phyloP scores from a whole-genome alignment of 23 tunicate genomes.

The Halocynthia roretzi region DNA sequence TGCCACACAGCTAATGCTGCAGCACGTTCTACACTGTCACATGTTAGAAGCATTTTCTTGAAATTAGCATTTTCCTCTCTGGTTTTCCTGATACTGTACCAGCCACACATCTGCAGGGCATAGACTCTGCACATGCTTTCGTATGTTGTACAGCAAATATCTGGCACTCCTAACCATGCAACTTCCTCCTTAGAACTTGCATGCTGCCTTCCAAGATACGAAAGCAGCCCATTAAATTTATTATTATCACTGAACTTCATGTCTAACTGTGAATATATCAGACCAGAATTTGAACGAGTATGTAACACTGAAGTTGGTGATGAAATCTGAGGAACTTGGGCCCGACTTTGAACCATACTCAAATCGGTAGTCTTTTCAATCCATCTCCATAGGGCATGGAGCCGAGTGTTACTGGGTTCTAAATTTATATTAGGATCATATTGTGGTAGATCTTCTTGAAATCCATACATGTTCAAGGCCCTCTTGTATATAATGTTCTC shows the following conservation, averaged over 20 bases:
- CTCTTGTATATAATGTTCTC: conserved; percentile 27
- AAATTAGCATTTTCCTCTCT: conserved; percentile 9
- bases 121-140: neutral
- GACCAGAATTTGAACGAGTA: neutral
- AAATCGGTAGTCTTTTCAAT: conserved; percentile 16
- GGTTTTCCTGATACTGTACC: neutral
- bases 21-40: conserved; percentile 38
- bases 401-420: conserved; percentile 28
- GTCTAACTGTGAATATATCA: no score
- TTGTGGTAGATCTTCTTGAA: neutral
- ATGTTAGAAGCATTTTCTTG: conserved; percentile 8
- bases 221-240: conserved; percentile 12
- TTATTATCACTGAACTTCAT: neutral
- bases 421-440: conserved; percentile 11
- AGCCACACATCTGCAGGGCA: conserved; percentile 23
- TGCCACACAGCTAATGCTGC: conserved; percentile 68
- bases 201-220: conserved; percentile 1
- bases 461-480: conserved; percentile 34
- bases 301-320: neutral
- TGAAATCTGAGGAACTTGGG: neutral
- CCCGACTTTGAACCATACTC: no score
- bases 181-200: neutral
- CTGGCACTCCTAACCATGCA: conserved; percentile 12
- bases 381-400: conserved; percentile 32
- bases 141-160: neutral